Base-by-base conservation (phyloP, 1,140 invertebrate genomes). In the Meloidogyne chitwoodi region DNA sequence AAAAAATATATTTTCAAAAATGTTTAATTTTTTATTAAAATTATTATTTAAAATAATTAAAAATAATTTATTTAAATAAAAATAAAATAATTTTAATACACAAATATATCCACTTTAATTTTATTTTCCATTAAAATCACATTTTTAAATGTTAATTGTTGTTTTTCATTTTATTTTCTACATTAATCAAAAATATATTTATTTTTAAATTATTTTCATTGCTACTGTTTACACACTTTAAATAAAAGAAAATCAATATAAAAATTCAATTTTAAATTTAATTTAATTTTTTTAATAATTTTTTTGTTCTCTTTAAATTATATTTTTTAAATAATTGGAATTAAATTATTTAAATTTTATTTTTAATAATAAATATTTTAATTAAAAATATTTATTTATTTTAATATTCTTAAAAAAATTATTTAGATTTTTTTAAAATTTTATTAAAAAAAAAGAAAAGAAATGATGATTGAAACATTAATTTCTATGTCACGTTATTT, bases 381-480 rank as follows among this genome's bases (percentile, higher is more conserved):
- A n/a, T n/a, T n/a, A n/a, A n/a, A n/a, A n/a, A 38, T 10, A 10
- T 38, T 38, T 38, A 38, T 10, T 38, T 10, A 10, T 41, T 12
- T 41, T 14, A 41, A 41, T 41, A 14, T 41, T 14, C 38, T 12
- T 2, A 41, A 41, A 41, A 14, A 14, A 41, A 14, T 41, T 41
- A 14, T 41, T 41, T 12, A 41, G 38, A 41, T 41, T 41, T 41
- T 34, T 34, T 4, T 34, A 12, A 3, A 19, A 48, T 19, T 19
- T 48, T 19, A 19, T 48, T 48, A 19, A 19, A 48, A 48, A 19
- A 19, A 48, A 19, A 48, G 2, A 19, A 19, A 48, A 48, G 19
- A 31, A 48, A 85, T 85, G 84, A 86, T 85, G 84, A 84, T 85
- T 68, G 84, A 85, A 75, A 75, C 81, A 16, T 68, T 85, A 26